Evolutionary conservation across 2,797 vertebrate species (phyloP).

Genomic region (Serranus cabrilla): DNA sequence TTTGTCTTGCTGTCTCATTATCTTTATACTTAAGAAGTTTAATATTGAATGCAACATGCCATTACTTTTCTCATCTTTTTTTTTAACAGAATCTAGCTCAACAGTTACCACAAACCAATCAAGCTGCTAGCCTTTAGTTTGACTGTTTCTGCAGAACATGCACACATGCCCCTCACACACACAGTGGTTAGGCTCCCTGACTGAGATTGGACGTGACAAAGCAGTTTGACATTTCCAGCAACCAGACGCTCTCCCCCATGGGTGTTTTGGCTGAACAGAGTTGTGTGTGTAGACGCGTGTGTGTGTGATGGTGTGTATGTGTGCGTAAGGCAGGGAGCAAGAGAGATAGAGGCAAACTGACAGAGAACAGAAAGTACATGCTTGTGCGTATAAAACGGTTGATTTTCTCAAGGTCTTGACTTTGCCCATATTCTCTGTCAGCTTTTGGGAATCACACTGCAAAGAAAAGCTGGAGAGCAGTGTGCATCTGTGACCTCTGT

Average conservation of each 20-base stretch:
- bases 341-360: slow-evolving; percentile 55
- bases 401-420: slow-evolving; percentile 71
- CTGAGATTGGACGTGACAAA: slow-evolving; percentile 84
- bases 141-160: slow-evolving; percentile 35
- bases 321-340: slow-evolving; percentile 16
- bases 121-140: slow-evolving; percentile 35
- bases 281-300: slow-evolving; percentile 27
- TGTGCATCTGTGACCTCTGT: slow-evolving; percentile 48
- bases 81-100: slow-evolving; percentile 5
- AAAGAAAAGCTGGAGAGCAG: slow-evolving; percentile 42
- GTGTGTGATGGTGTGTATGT: slow-evolving; percentile 22
- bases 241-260: slow-evolving; percentile 78
- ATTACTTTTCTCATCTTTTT: too few relatives aligned
- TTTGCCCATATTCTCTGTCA: slow-evolving; percentile 60
- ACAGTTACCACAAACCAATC: slow-evolving; percentile 15
- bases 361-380: slow-evolving; percentile 71
- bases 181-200: slow-evolving; percentile 72
- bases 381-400: slow-evolving; percentile 52
- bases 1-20: neutral
- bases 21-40: neutral
- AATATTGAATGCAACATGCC: neutral
- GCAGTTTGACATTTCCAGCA: slow-evolving; percentile 88
- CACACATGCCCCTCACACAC: slow-evolving; percentile 51
- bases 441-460: slow-evolving; percentile 56
- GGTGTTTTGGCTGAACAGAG: slow-evolving; percentile 77